A percentile compares a stretch with the other conserved stretches of the same genome.
These are phyloP conservation scores for Antrozous pallidus DNA, from an alignment of 2,797 vertebrate genomes.

Conservation along the genomic window DNA sequence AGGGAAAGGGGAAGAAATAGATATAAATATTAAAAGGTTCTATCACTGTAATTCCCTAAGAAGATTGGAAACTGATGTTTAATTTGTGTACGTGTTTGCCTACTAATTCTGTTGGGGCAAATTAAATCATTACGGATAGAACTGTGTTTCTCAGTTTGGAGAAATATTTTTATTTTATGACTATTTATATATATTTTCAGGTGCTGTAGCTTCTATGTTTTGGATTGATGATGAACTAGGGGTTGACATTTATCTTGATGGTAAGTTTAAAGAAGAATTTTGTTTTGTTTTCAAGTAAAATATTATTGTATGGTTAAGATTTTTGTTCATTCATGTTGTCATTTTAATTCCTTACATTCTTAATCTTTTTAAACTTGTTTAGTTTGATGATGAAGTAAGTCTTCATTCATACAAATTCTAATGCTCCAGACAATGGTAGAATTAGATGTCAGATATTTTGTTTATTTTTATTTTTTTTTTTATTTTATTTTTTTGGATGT, in stretches of 20 bases:
- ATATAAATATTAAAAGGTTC: neutral
- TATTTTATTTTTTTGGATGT: neutral
- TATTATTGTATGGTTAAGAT: constrained; percentile 3
- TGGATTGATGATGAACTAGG: constrained; percentile 98
- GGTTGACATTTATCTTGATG: constrained; percentile 97
- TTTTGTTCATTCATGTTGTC: constrained; percentile 12
- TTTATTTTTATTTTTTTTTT: too few relatives aligned
- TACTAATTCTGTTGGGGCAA: neutral
- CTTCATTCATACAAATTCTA: constrained; percentile 4
- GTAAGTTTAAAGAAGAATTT: constrained; percentile 82
- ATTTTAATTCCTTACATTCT: neutral
- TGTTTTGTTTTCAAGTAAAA: constrained; percentile 24
- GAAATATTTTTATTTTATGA: constrained; percentile 53
- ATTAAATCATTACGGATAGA: constrained; percentile 10
- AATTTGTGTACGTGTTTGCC: neutral
- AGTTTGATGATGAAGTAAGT: constrained; percentile 4
- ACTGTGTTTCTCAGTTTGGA: constrained; percentile 17
- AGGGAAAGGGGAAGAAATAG: neutral
- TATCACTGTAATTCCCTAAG: neutral
- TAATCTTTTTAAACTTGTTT: constrained; percentile 29
- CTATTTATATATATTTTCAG: constrained; percentile 79
- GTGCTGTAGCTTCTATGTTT: constrained; percentile 97
- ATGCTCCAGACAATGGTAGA: neutral
- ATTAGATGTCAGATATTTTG: neutral
- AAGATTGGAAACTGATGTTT: neutral